Percentiles rank a stretch among this genome's conserved stretches.
phyloP scores from a whole-genome alignment of 2,113 vertebrate genomes.

The Hyperoodon ampullatus region DNA sequence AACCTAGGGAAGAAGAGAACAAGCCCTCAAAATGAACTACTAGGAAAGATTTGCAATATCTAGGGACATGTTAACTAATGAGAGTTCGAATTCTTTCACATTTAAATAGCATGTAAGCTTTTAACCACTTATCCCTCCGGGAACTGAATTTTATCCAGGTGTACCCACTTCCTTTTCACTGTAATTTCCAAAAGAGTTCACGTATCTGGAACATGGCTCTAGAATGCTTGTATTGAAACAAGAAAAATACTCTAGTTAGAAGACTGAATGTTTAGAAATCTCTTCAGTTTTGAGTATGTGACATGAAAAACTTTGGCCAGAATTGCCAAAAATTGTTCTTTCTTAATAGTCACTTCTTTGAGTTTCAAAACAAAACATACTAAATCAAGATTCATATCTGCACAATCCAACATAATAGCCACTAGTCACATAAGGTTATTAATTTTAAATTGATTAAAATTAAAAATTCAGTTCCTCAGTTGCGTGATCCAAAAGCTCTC shows the following conservation, averaged over 20 bases:
- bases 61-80: background rate
- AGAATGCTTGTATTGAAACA: conserved; percentile 9
- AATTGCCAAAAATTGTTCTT: background rate
- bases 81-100: conserved; percentile 11
- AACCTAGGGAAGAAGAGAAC: conserved; percentile 84
- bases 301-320: background rate
- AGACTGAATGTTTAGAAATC: background rate
- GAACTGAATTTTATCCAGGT: background rate
- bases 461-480: background rate
- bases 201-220: background rate
- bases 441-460: conserved; percentile 28
- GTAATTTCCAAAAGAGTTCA: background rate
- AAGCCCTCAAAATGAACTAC: conserved; percentile 18
- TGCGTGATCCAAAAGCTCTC: background rate
- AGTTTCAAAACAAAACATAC: conserved; percentile 26
- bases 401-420: background rate
- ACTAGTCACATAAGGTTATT: background rate
- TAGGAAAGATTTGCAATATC: background rate
- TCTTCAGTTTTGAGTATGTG: background rate
- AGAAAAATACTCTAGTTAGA: background rate
- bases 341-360: background rate
- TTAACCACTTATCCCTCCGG: background rate
- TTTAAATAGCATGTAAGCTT: background rate
- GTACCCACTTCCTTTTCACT: background rate
- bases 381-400: background rate